Base-by-base conservation (phyloP, 2,888 invertebrate species). In the Mellilla xanthometata region DNA sequence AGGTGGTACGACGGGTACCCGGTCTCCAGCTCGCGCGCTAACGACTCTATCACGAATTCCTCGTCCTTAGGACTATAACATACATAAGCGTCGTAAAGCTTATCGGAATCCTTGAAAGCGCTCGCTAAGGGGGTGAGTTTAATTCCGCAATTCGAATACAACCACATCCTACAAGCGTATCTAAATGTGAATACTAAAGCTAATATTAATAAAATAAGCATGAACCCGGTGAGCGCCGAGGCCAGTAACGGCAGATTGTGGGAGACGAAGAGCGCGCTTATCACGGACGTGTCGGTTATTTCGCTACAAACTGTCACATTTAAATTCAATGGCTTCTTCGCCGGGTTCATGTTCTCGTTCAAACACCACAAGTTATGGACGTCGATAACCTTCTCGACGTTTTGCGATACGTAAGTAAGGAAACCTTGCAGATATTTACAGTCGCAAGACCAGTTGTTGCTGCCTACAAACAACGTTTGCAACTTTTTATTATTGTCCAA, bases 1-100 rank as follows among this genome's bases (percentile, higher is more conserved):
- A 97, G 90, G 62, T 96, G 93, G 71, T 96, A 95, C 13, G 94
- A 93, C 3, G 94, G 94, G 65, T 88, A 92, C 27, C 95, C 95
- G 65, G 94, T 95, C 80, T 97, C 97, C 57, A 97, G 85, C 73
- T 96, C 96, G 41, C 95, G 94, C 41, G 95, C 96, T 55, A 97
- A 91, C 48, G 95, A 94, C 71, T 96, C 95, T 56, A 96, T 91
- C 15, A 97, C 96, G 77, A 96, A 97, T 71, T 95, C 94, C 76
- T 97, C 96, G 84, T 97, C 97, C 83, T 96, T 96, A 54, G 95
- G 95, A 68, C 96, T 96, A 90, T 98, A 98, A 72, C 97, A 94
- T 50, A 98, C 94, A 86, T 97, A 98, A 58, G 96, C 97, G 83
- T 98, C 98, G 86, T 96, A 97, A 53, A 96, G 92, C 76, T 96